These are phyloP conservation scores for Eledona agricola DNA, from an alignment of 2,888 invertebrate species.

Conservation along the genomic window DNA sequence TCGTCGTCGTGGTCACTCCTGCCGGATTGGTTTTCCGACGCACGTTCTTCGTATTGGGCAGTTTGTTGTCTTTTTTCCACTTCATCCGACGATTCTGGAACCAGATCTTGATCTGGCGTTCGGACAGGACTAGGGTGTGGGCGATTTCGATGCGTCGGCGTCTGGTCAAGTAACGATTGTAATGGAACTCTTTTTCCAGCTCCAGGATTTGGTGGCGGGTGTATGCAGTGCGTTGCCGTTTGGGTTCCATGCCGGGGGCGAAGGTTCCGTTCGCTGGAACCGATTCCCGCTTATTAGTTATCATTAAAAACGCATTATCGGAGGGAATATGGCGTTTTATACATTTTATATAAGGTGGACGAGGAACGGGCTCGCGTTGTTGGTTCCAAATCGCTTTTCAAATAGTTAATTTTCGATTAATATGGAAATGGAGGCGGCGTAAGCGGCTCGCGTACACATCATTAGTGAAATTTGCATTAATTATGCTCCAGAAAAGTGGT, in stretches of 20 bases:
- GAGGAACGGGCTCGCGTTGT: not conserved
- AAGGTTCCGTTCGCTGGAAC: constrained; percentile 85
- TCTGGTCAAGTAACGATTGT: constrained; percentile 94
- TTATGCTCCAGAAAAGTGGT: too few relatives aligned
- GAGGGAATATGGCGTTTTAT: constrained; percentile 16
- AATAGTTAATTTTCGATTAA: constrained; percentile 21
- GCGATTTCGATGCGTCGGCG: constrained; percentile 97
- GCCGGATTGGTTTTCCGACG: constrained; percentile 80
- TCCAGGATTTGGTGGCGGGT: constrained; percentile 98
- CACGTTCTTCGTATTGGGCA: constrained; percentile 83
- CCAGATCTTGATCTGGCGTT: constrained; percentile 91
- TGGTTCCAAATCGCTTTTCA: constrained; percentile 3
- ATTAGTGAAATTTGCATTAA: too few relatives aligned
- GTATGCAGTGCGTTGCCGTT: constrained; percentile 96
- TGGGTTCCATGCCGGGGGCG: constrained; percentile 94
- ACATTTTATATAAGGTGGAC: constrained; percentile 19
- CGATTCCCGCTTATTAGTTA: constrained; percentile 44
- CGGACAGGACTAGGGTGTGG: constrained; percentile 91
- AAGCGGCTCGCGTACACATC: constrained; percentile 1
- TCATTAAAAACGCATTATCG: constrained; percentile 34
- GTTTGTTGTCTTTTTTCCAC: constrained; percentile 88
- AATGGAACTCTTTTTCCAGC: constrained; percentile 97
- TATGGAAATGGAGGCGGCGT: constrained; percentile 6
- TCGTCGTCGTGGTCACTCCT: constrained; percentile 69
- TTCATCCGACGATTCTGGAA: constrained; percentile 88